Base-by-base conservation (phyloP, 1,140 invertebrate genomes). In the Lasioglossum albipes region DNA sequence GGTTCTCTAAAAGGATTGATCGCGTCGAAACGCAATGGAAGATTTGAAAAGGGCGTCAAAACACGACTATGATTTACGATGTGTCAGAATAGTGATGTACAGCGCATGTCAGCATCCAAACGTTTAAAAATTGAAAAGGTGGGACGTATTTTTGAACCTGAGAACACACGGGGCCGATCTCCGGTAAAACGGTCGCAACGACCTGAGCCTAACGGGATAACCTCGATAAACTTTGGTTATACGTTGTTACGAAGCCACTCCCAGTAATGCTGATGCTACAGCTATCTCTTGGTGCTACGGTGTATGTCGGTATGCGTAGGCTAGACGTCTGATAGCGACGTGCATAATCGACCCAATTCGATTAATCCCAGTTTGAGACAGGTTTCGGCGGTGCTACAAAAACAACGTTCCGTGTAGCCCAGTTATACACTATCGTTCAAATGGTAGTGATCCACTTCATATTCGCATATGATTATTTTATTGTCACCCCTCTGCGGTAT, bases 181-280 rank as follows among this genome's bases (percentile, higher is more conserved):
- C 59, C 22, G 84, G 86, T 78, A 83, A 75, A 83, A 80, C 76
- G 59, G 42, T 42, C 61, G 49, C 41, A 52, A 67, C 31, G 73
- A 72, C 69, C 61, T 16, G 61, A 74, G 42, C 41, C 81, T 87
- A 87, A 87, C 85, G 85, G 84, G 77, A 87, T 83, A 81, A 79
- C 61, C 45, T 65, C 69, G 81, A 86, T 86, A 83, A 86, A 86
- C 81, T 83, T 86, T 75, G 64, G 67, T 78, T 57, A 74, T 74
- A 45, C 22, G 45, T 36, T 45, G 52, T 45, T 49, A 66, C 59
- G 41, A 49, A 54, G 84, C 84, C 83, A 85, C 84, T 85, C 83
- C 83, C 84, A 82, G 74, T 67, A 80, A 75, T 66, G 13, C 41
- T 66, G 16, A 54, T 57, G 65, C 27, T 10, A 49, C 45, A 12